A percentile compares a stretch with the other conserved stretches of the same genome.
phyloP scores from a whole-genome alignment of 2,113 vertebrate genomes.

The Stegastes partitus region DNA sequence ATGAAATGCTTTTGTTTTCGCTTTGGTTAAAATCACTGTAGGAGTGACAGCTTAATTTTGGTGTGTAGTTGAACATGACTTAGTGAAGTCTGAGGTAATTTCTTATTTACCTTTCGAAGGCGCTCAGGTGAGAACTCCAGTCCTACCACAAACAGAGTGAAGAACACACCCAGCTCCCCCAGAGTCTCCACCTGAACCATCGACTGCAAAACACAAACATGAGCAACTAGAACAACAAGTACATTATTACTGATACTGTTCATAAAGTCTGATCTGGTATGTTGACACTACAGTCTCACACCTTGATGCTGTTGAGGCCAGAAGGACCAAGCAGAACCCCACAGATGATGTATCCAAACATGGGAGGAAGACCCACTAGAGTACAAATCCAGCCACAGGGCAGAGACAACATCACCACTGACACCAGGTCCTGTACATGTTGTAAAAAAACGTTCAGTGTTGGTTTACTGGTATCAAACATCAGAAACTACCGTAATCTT shows the following conservation, averaged over 20 bases:
- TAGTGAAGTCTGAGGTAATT: too few species aligned
- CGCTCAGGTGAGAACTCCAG: conserved; percentile 98
- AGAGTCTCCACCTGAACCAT: conserved; percentile 98
- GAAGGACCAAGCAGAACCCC: conserved; percentile 96
- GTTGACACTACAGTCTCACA: neutral
- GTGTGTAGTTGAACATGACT: too few species aligned
- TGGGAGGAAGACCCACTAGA: conserved; percentile 91
- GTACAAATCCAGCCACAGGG: conserved; percentile 97
- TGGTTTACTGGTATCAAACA: neutral
- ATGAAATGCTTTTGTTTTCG: too few species aligned
- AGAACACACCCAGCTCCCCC: conserved; percentile 97
- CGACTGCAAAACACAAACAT: conserved; percentile 84
- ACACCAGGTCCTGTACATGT: conserved; percentile 91
- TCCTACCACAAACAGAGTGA: conserved; percentile 98
- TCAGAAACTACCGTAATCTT: neutral
- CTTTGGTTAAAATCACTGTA: too few species aligned
- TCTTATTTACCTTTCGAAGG: conserved; percentile 90
- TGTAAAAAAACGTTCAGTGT: neutral
- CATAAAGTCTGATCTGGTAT: neutral
- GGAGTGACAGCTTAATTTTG: too few species aligned
- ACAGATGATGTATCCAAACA: conserved; percentile 97
- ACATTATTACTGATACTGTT: neutral
- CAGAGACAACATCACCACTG: conserved; percentile 93
- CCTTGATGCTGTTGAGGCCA: conserved; percentile 96
- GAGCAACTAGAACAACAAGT: neutral